A percentile compares a stretch with the other conserved stretches of the same genome.
Evolutionary conservation across 2,888 invertebrate genomes (phyloP).

Genomic region (Drosophila differens): DNA sequence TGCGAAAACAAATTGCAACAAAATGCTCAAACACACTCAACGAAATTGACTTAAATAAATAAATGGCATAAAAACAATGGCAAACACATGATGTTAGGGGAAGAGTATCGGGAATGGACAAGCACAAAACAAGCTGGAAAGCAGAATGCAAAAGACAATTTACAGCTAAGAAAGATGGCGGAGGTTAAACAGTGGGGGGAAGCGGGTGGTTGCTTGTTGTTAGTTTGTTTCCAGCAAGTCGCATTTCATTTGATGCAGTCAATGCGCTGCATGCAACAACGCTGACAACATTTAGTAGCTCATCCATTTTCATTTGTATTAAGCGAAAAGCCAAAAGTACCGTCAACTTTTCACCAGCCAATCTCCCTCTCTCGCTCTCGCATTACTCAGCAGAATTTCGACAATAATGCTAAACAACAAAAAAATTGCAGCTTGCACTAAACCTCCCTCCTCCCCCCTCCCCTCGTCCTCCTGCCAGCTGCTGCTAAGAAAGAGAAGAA

Average conservation of each 20-base stretch:
- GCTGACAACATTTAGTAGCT: constrained; percentile 75
- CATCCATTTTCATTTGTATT: constrained; percentile 82
- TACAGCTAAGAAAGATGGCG: constrained; percentile 32
- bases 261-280: constrained; percentile 46
- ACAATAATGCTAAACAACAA: constrained; percentile 29
- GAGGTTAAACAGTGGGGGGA: background rate
- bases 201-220: constrained; percentile 35
- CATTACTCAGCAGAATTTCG: constrained; percentile 55
- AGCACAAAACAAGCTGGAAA: constrained; percentile 13
- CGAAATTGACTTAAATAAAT: constrained; percentile 79
- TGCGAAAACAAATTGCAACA: constrained; percentile 69
- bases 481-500: constrained; percentile 5
- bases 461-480: constrained; percentile 33
- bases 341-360: constrained; percentile 45
- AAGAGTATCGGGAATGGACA: constrained; percentile 17
- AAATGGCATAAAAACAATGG: constrained; percentile 75
- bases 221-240: constrained; percentile 68
- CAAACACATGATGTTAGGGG: constrained; percentile 50
- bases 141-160: constrained; percentile 45
- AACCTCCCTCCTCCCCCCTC: background rate
- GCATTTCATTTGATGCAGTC: constrained; percentile 70
- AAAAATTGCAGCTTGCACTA: constrained; percentile 40
- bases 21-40: constrained; percentile 77
- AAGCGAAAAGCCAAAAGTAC: constrained; percentile 71
- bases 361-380: constrained; percentile 10